Percentiles rank a stretch among this genome's conserved stretches.
These are phyloP conservation scores for Tonatia bakeri DNA, from an alignment of 2,113 vertebrate species.

Conservation along the genomic window DNA sequence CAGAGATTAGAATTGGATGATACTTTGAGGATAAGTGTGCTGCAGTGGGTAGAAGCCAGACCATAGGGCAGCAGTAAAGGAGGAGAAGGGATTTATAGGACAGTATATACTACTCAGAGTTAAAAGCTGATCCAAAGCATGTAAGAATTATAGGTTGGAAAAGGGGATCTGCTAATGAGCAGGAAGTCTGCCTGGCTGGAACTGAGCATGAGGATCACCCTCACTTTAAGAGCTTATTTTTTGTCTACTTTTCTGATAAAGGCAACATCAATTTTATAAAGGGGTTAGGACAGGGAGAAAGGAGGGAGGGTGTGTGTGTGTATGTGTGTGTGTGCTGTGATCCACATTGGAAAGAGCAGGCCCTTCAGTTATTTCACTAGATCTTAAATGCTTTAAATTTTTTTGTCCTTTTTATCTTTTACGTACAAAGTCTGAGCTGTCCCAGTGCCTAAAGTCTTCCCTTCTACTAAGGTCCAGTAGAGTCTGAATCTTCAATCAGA, in stretches of 20 bases:
- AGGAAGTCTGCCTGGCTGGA: constrained; percentile 74
- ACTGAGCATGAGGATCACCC: constrained; percentile 35
- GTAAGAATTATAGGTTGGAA: constrained; percentile 54
- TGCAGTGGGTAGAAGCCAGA: constrained; percentile 78
- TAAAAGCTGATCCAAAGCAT: constrained; percentile 78
- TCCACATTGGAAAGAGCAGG: constrained; percentile 81
- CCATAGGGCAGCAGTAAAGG: constrained; percentile 78
- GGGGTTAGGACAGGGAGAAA: constrained; percentile 66
- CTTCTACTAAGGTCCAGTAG: constrained; percentile 82
- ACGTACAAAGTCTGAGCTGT: constrained; percentile 82
- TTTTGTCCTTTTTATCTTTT: constrained; percentile 78
- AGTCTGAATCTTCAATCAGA: constrained; percentile 87
- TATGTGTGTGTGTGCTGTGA: constrained; percentile 77
- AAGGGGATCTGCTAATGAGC: constrained; percentile 57
- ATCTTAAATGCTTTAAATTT: constrained; percentile 81
- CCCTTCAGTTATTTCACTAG: constrained; percentile 84
- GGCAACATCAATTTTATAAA: constrained; percentile 75
- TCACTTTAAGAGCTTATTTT: constrained; percentile 71
- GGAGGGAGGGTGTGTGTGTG: neutral
- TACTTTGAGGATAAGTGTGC: constrained; percentile 80
- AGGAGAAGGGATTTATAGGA: constrained; percentile 81
- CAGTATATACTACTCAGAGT: constrained; percentile 77
- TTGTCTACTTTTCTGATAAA: constrained; percentile 72
- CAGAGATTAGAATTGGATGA: constrained; percentile 77
- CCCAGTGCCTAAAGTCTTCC: constrained; percentile 74